Base-by-base conservation (phyloP, 2,888 invertebrate genomes). In the Netelia inedita region DNA sequence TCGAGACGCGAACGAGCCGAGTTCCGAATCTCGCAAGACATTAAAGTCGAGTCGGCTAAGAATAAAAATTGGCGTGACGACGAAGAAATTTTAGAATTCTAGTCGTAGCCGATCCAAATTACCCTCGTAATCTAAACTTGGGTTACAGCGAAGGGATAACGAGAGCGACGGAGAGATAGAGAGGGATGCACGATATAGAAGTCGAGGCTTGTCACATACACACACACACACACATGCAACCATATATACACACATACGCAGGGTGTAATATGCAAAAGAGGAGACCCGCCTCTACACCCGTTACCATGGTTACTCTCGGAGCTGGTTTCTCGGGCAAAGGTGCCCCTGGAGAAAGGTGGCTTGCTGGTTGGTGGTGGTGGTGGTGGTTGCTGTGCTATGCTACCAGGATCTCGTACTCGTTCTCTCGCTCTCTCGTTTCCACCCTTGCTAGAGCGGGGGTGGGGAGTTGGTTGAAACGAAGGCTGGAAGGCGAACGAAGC, bases 181-280 rank as follows among this genome's bases (percentile, higher is more conserved):
- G 59, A 69, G 71, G n/a, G 71, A 59, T 71, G 41, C 11, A 43
- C 19, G 80, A 11, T 21, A 43, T 66, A 73, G 65, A 65, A 80
- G 80, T 78, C 82, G 66, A 85, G 89, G 91, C 91, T 92, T 92
- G 92, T 92, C 93, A 91, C 93, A 92, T 91, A 92, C 53, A 35
- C 35, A 35, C 35, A 5, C 35, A 35, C 35, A 35, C 35, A 35
- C 8, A 35, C 35, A 6, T 35, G 6, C 6, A 35, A n/a, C 91
- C 35, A 35, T 35, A 6, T 35, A 35, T 35, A 35, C 6, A 35
- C 35, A 35, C 35, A 35, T 35, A 35, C 35, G 35, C 35, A 91
- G 85, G 91, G 92, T 91, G 91, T 93, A 93, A 93, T 93, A 93
- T 93, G 93, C 93, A 93, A 93, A 93, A 66, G 79, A 61, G 79